Evolutionary conservation across 2,797 vertebrate genomes (phyloP).

Genomic region (Huso huso): DNA sequence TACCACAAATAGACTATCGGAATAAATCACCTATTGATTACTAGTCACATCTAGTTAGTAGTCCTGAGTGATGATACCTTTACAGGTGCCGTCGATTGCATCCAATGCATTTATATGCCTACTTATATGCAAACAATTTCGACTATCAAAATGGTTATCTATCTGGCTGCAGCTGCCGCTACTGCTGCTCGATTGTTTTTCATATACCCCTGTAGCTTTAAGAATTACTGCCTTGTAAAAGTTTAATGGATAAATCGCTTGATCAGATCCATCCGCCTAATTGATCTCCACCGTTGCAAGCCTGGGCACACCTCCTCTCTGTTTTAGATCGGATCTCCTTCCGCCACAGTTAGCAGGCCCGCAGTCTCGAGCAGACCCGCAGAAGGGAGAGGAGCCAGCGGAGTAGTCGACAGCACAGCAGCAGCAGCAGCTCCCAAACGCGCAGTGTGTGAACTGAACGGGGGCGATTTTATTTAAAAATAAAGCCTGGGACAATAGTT

Average conservation of each 20-base stretch:
- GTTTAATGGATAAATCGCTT: constrained; percentile 50
- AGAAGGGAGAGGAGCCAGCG: constrained; percentile 32
- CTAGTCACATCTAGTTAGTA: background rate
- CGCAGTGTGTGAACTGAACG: constrained; percentile 20
- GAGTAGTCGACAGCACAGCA: constrained; percentile 25
- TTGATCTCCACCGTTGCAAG: constrained; percentile 35
- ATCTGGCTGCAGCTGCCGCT: background rate
- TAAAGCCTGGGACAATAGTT: constrained; percentile 20
- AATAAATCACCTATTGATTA: background rate
- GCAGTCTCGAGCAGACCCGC: constrained; percentile 46
- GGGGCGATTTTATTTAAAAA: constrained; percentile 17
- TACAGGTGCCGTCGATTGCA: too few relatives aligned
- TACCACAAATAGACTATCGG: too few relatives aligned
- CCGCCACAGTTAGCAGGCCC: constrained; percentile 66
- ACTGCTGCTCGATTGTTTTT: background rate
- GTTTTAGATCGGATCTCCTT: constrained; percentile 44
- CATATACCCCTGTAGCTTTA: constrained; percentile 15
- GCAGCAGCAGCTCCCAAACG: constrained; percentile 30
- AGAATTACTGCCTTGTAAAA: constrained; percentile 31
- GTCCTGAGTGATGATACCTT: too few relatives aligned
- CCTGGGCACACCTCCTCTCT: constrained; percentile 30
- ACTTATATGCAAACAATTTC: background rate
- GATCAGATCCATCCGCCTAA: constrained; percentile 61
- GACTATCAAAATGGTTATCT: background rate
- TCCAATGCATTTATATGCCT: background rate